Evolutionary conservation across 2,797 vertebrate species (phyloP), one percentile per base, ranked within the genome.

Genomic region (Oreonectes daqikongensis): DNA sequence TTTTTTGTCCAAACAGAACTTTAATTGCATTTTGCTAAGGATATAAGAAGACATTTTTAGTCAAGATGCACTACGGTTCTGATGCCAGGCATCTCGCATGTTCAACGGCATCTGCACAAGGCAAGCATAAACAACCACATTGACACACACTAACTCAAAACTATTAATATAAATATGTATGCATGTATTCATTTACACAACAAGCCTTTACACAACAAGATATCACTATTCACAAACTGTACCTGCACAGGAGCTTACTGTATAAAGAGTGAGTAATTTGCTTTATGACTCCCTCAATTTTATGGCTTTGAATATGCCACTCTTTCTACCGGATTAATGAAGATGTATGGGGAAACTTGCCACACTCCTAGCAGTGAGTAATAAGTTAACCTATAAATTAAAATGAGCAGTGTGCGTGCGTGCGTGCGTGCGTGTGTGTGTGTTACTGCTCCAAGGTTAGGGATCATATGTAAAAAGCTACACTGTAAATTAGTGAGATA

Each of bases 291-390:
- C 15, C 22, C 65, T 66, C 2, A 66, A 30, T 20, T 57, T 12
- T 53, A 32, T 75, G 66, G 24, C 14, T 28, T 26, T 65, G 6
- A 57, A 52, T 57, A 40, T 30, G 24, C 22, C 38, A 74, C 7
- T 50, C 20, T 73, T 64, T 6, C 12, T n/a, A 64, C 20, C 48
- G 20, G 20, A 74, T 42, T 46, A 59, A 67, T 22, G 40, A 59
- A 66, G 40, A 75, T 46, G 30, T 15, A 63, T 24, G 5, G 28
- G 28, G 22, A 63, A 72, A 17, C 70, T 9, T 35, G n/a, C 12
- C 20, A 1, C 28, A 24, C 28, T 63, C 42, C 32, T 26, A 35
- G 26, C 42, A 22, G 18, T 14, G 44, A 52, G 14, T 24, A 63
- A 59, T 63, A 63, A 72, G 18, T 52, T 63, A 50, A 8, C 28